Evolutionary conservation across 2,113 vertebrate species (phyloP), one percentile per base, ranked within the genome.

Genomic region (Aviceda subcristata): DNA sequence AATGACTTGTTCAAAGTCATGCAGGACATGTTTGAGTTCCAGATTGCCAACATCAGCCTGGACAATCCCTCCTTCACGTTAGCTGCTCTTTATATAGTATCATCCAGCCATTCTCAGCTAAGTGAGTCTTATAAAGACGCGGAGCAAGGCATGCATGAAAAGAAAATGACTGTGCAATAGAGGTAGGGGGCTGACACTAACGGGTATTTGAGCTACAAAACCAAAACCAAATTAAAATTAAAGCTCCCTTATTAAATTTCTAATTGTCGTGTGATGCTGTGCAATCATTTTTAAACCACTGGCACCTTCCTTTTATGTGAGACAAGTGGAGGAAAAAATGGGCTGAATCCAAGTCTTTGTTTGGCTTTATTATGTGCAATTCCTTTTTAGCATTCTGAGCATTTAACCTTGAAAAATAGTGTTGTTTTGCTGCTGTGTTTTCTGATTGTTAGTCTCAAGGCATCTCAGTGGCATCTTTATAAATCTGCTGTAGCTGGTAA

Each of bases 331-430:
- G 64, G 55, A 51, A 92, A 96, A 95, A 56, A 77, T n/a, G 26
- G 92, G 86, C 72, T 88, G 77, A 64, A 93, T 97, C 83, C 6
- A 48, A 95, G 87, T 56, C 73, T 96, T 91, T 94, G 57, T 91
- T 97, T 97, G 95, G 88, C 95, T 98, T 98, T 97, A 79, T 96
- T 81, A 97, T 71, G 64, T 97, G 96, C 94, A 92, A 94, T 96
- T 97, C 94, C 98, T 97, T 97, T 97, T 98, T 97, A 98, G 97
- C 94, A 97, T 98, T 98, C 97, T 82, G 92, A 97, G 96, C 97
- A 95, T 98, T 98, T 98, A 98, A 98, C 98, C 98, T 98, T 98
- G 98, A 98, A 98, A 97, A 98, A 98, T 95, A 95, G 95, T 94
- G 96, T 96, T 97, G 97, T 98, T 98, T 97, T 96, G 96, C 97